A percentile compares a stretch with the other conserved stretches of the same genome.
These are phyloP conservation scores for Lynx canadensis DNA, from an alignment of 2,113 vertebrate genomes.

Conservation along the genomic window DNA sequence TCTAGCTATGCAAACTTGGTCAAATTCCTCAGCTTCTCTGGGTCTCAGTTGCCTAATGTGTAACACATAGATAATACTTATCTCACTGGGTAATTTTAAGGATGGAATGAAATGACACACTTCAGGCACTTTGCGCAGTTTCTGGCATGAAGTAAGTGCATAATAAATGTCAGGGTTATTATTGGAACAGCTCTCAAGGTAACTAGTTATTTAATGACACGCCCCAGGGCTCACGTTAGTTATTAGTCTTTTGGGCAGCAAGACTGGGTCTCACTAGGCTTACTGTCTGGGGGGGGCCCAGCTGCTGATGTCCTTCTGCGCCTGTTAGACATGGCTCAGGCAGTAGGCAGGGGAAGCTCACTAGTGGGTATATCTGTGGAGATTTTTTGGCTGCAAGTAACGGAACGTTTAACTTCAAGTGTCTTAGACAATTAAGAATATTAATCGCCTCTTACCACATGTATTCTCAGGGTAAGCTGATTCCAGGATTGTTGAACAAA, in stretches of 20 bases:
- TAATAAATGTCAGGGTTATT: not conserved
- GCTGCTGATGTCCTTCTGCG: not conserved
- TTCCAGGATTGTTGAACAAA: not conserved
- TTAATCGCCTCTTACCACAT: not conserved
- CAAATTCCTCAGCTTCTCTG: not conserved
- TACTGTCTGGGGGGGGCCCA: not conserved
- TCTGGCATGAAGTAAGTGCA: not conserved
- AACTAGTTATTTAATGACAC: not conserved
- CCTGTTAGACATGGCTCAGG: not conserved
- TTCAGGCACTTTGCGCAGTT: not conserved
- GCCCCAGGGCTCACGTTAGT: not conserved
- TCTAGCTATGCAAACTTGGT: not conserved
- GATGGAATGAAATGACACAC: not conserved
- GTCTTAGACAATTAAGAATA: not conserved
- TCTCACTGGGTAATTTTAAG: not conserved
- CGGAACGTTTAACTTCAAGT: not conserved
- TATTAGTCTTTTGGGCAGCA: not conserved
- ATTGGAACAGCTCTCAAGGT: not conserved
- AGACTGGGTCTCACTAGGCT: not conserved
- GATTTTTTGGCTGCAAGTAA: not conserved
- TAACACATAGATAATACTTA: not conserved
- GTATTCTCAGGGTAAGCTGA: not conserved
- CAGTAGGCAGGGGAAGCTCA: not conserved
- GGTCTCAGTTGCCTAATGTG: not conserved
- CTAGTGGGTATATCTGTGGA: not conserved